Evolutionary conservation across 2,888 invertebrate species (phyloP), one percentile per base, ranked within the genome.

Genomic region (Oligia fasciuncula): DNA sequence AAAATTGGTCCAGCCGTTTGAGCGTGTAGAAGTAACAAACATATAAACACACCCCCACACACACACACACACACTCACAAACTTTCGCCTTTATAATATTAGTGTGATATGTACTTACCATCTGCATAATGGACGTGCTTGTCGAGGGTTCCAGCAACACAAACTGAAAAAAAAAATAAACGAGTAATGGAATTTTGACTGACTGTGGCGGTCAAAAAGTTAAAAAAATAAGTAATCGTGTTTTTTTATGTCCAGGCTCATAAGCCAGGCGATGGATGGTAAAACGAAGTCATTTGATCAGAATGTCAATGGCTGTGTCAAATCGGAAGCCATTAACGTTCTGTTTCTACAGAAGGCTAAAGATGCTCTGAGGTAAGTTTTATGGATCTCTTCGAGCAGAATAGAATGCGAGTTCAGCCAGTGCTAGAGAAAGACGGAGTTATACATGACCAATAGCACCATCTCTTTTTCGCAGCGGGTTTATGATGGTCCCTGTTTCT

Each of bases 321-420:
- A 29, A 29, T 29, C 29, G 29, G 29, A 29, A 29, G 29, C 29
- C 29, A 29, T 29, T 29, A 29, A 29, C 29, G 29, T 29, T 1
- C 86, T 98, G 19, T 97, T 98, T 79, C 92, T 99, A 6, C 98
- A 99, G 92, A 98, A 97, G 89, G 97, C 97, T 54, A 96, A 97
- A 69, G 94, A 97, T 89, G 98, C 98, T 1, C 96, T 97, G 54
- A 96, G 95, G 95, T 95, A 88, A 43, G 66, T 77, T 14, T n/a
- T 17, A 14, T 9, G 35, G 9, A 54, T 35, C 17, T 29, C 17
- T 3, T 62, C 29, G 17, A 62, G 29, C 29, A 35, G 17, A 17
- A 17, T 13, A 17, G 62, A 62, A 62, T 62, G 62, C 29, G 14
- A 62, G 6, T 62, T 29, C 17, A 29, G 60, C 13, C 19, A 69